Evolutionary conservation across 2,797 vertebrate species (phyloP), one percentile per base, ranked within the genome.

Genomic region (Zalophus californianus): DNA sequence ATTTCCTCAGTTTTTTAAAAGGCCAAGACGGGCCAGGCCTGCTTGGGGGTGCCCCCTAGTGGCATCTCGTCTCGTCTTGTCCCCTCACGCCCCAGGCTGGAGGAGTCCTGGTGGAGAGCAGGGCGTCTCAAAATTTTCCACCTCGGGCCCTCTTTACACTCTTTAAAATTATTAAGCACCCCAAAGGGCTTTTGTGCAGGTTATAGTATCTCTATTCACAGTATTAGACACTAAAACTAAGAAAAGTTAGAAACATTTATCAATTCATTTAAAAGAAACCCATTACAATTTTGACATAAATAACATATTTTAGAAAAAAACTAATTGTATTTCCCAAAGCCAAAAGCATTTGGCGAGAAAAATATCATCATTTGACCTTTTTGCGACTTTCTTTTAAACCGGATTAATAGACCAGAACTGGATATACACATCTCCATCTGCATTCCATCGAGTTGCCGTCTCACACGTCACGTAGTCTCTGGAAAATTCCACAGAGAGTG

Each of bases 11-110:
- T 11, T 62, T 66, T 64, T 70, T 73, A 23, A 50, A 23, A 68
- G 62, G 54, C 9, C 8, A 0, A 23, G 4, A 25, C 12, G 50
- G 50, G 13, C 73, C 60, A 32, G 87, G 27, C 62, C 94, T 86
- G 94, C 89, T 60, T 56, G 0, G 3, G 54, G 18, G 77, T 21
- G 75, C 96, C 95, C 95, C 89, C 97, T 97, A 32, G 88, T 96
- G 98, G 95, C 8, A 3, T 11, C 54, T 52, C 20, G 0, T 83
- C 5, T 15, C 10, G 0, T 16, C 23, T 1, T 13, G 72, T 13
- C 7, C 35, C 18, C 38, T 38, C 38, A 38, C 38, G 3, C 38
- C 25, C 13, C 4, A 2, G n/a, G 29, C 66, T 41, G 68, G 16
- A 35, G 48, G 5, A 15, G 3, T 50, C 29, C 7, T 1, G 18